A percentile compares a stretch with the other conserved stretches of the same genome.
Conservation (phyloP, 2,888 invertebrate genomes). For the Chrysomela aeneicollis region DNA sequence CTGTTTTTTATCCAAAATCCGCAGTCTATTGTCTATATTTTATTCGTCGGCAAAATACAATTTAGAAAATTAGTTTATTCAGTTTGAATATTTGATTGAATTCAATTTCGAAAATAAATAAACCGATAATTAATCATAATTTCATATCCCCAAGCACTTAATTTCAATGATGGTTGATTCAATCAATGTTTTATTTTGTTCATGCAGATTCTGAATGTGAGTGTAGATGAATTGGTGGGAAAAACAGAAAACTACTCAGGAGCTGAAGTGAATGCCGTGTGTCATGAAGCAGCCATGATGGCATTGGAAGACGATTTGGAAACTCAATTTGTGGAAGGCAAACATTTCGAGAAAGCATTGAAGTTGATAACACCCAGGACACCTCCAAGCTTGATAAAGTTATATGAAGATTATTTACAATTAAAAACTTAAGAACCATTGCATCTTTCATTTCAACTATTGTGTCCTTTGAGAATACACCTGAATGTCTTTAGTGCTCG, state of each 20-base stretch:
- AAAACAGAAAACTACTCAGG: constrained; percentile 88
- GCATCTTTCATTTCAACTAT: no score
- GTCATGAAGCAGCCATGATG: constrained; percentile 89
- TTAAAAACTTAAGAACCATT: constrained; percentile 19
- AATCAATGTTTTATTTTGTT: not conserved
- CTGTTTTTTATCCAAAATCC: no score
- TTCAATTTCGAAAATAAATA: no score
- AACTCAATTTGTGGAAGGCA: constrained; percentile 67
- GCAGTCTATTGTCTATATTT: no score
- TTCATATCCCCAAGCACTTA: no score
- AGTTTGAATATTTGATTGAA: no score
- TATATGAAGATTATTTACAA: constrained; percentile 74
- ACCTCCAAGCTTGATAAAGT: constrained; percentile 70
- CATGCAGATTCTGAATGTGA: constrained; percentile 65
- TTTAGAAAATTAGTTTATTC: constrained; percentile 1
- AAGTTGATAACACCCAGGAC: constrained; percentile 79
- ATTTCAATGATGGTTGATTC: no score
- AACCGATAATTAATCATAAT: no score
- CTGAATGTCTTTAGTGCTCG: no score
- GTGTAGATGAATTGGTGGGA: constrained; percentile 71
- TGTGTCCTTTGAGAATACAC: no score
- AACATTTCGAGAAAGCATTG: constrained; percentile 80
- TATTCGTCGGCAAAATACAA: no score
- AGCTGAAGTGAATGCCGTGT: constrained; percentile 90
- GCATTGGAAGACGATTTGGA: constrained; percentile 81